Evolutionary conservation across 1,140 invertebrate genomes (phyloP).

Genomic region (Parasteatoda tepidariorum): DNA sequence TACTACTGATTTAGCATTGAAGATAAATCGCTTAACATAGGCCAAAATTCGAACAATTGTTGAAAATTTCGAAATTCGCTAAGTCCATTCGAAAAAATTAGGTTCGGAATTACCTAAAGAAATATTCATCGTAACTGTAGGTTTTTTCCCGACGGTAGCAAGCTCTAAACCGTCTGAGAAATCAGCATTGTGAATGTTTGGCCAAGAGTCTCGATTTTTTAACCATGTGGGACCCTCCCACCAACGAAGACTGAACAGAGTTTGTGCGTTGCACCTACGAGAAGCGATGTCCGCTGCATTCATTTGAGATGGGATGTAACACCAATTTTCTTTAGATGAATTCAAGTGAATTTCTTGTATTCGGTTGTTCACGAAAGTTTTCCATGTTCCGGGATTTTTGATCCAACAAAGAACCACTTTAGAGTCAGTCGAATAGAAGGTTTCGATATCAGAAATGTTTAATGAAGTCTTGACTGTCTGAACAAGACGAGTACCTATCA

Average conservation of each 20-base stretch:
- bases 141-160: background rate
- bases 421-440: background rate
- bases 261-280: background rate
- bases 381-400: background rate
- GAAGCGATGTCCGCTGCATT: background rate
- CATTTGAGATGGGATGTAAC: background rate
- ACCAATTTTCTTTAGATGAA: background rate
- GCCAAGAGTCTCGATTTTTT: background rate
- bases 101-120: background rate
- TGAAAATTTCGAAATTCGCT: background rate
- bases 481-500: background rate
- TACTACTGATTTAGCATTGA: conserved; percentile 5
- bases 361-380: background rate
- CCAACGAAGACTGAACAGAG: background rate
- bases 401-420: conserved; percentile 5
- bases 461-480: conserved; percentile 5
- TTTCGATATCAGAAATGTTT: background rate
- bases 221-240: background rate
- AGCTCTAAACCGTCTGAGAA: background rate
- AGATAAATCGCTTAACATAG: too few relatives aligned
- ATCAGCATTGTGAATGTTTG: background rate
- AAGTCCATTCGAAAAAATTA: background rate
- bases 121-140: background rate
- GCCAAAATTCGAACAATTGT: background rate
- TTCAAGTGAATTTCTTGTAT: background rate